Percentiles rank a stretch among this genome's conserved stretches.
These are phyloP conservation scores for Larimichthys crocea DNA, from an alignment of 2,113 vertebrate species.

Conservation along the genomic window DNA sequence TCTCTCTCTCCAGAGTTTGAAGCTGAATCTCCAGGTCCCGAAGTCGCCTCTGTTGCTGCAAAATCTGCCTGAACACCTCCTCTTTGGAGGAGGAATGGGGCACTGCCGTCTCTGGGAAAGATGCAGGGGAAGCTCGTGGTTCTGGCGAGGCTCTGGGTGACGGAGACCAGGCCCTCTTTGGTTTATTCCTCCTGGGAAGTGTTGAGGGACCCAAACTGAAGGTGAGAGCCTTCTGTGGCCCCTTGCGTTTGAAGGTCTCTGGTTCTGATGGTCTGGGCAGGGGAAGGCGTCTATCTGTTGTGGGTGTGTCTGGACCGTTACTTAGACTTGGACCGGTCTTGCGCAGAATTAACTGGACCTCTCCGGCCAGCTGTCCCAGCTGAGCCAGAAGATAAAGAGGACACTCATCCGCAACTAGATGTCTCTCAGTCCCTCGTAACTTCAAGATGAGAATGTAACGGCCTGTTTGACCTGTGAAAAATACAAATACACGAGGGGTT, in stretches of 20 bases:
- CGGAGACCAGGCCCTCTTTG: slow-evolving; percentile 14
- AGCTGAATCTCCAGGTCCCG: slow-evolving; percentile 83
- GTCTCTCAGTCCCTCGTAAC: slow-evolving; percentile 88
- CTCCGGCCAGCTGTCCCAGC: slow-evolving; percentile 89
- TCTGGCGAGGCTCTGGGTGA: slow-evolving; percentile 64
- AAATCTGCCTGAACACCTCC: slow-evolving; percentile 83
- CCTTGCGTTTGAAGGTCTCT: slow-evolving; percentile 70
- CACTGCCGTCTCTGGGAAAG: neutral
- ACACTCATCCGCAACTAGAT: slow-evolving; percentile 88
- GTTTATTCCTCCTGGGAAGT: slow-evolving; percentile 33
- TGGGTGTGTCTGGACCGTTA: slow-evolving; percentile 71
- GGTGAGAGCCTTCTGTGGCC: slow-evolving; percentile 84
- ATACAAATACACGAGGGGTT: neutral
- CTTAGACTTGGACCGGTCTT: slow-evolving; percentile 88
- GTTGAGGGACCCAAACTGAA: slow-evolving; percentile 83
- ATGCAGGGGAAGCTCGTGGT: slow-evolving; percentile 36
- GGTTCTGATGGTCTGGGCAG: slow-evolving; percentile 73
- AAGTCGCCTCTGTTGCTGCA: slow-evolving; percentile 85
- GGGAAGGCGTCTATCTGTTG: neutral
- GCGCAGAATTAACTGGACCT: slow-evolving; percentile 91
- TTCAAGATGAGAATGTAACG: slow-evolving; percentile 92
- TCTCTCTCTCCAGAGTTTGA: slow-evolving; percentile 81
- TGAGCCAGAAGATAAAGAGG: slow-evolving; percentile 89
- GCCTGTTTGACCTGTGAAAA: slow-evolving; percentile 90
- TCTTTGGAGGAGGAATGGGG: slow-evolving; percentile 79